These are phyloP conservation scores for Drosophila histrio DNA, from an alignment of 2,888 invertebrate genomes.

Conservation along the genomic window DNA sequence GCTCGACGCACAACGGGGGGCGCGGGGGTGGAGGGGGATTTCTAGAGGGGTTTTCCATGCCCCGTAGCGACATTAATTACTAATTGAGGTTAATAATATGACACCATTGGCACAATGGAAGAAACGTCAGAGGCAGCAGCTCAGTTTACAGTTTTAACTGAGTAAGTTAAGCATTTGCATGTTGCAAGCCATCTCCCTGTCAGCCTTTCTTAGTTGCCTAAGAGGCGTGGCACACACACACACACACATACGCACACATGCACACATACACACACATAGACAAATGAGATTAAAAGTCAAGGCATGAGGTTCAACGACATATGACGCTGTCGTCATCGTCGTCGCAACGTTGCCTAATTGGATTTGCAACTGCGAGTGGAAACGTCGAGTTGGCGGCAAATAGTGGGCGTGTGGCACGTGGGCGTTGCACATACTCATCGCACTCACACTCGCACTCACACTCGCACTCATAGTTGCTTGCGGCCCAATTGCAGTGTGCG, in stretches of 20 bases:
- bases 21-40: neutral
- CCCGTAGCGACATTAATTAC: conserved; percentile 41
- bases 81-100: conserved; percentile 74
- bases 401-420: neutral
- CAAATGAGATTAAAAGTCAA: conserved; percentile 74
- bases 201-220: neutral
- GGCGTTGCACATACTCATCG: neutral
- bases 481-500: conserved; percentile 1
- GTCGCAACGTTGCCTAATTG: conserved; percentile 70
- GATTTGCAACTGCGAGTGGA: conserved; percentile 63
- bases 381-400: conserved; percentile 1
- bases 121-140: conserved; percentile 6
- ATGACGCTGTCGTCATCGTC: conserved; percentile 52
- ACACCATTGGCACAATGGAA: conserved; percentile 24
- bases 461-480: neutral
- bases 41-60: neutral
- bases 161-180: conserved; percentile 54
- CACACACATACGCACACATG: conserved; percentile 5
- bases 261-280: conserved; percentile 2
- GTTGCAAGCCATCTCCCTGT: neutral
- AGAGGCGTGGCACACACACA: conserved; percentile 15
- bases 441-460: neutral
- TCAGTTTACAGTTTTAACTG: conserved; percentile 44
- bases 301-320: conserved; percentile 70
- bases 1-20: too few species aligned